Percentiles rank a stretch among this genome's conserved stretches.
phyloP scores from a whole-genome alignment of 2,888 invertebrate genomes.

The Petrophora chlorosata region DNA sequence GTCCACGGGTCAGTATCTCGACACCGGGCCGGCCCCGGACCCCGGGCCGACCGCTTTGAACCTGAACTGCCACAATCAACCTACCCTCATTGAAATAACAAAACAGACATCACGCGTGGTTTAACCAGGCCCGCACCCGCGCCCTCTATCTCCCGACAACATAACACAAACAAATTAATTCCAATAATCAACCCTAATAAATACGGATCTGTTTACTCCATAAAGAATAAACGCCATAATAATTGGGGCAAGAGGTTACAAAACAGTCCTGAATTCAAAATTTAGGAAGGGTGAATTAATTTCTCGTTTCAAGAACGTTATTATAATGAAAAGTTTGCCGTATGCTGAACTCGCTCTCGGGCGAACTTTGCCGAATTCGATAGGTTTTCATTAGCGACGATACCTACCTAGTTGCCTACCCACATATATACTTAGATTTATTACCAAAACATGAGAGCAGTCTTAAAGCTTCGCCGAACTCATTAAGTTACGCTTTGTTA shows the following conservation, averaged over 20 bases:
- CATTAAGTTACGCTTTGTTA: conserved; percentile 18
- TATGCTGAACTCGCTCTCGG: conserved; percentile 30
- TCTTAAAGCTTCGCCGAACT: conserved; percentile 25
- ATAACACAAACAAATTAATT: conserved; percentile 84
- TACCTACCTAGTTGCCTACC: conserved; percentile 8
- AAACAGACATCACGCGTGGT: conserved; percentile 75
- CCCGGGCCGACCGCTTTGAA: conserved; percentile 35
- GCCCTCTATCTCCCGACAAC: conserved; percentile 58
- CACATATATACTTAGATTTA: conserved; percentile 12
- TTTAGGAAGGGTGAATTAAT: conserved; percentile 78
- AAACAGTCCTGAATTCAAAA: conserved; percentile 70
- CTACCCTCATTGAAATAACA: conserved; percentile 81
- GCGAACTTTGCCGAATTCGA: conserved; percentile 42
- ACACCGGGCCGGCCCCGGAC: neutral
- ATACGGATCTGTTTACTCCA: conserved; percentile 80
- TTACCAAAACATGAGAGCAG: conserved; percentile 20
- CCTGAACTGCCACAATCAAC: conserved; percentile 72
- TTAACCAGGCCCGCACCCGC: conserved; percentile 48
- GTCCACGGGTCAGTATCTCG: neutral
- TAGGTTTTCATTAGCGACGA: conserved; percentile 40
- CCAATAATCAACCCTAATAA: conserved; percentile 82
- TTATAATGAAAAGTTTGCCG: conserved; percentile 57
- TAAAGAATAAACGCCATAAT: conserved; percentile 82
- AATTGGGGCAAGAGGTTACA: conserved; percentile 78
- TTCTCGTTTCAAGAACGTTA: conserved; percentile 60